These are phyloP conservation scores for Cairina moschata DNA, from an alignment of 2,113 vertebrate genomes.

Conservation along the genomic window DNA sequence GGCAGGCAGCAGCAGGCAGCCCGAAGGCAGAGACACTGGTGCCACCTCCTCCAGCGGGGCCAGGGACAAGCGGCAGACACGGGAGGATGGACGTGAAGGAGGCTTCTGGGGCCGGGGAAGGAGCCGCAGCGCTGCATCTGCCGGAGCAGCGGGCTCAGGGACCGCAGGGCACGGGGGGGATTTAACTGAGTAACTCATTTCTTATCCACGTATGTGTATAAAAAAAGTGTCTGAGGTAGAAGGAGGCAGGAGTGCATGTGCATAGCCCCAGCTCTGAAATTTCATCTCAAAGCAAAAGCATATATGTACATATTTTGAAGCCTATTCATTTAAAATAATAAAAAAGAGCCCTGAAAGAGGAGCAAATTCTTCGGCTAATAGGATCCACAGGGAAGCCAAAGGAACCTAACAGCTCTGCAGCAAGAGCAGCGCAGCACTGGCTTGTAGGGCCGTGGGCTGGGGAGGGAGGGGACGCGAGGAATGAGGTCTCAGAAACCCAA, in stretches of 20 bases:
- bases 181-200: not conserved
- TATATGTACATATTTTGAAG: conserved; percentile 2
- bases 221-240: not conserved
- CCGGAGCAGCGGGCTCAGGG: not conserved
- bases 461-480: not conserved
- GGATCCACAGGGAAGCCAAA: conserved; percentile 60
- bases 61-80: not conserved
- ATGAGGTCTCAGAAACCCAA: not conserved
- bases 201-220: not conserved
- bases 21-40: not conserved
- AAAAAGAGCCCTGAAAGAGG: conserved; percentile 25
- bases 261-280: not conserved
- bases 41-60: not conserved
- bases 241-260: not conserved
- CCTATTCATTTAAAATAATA: conserved; percentile 44
- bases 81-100: not conserved
- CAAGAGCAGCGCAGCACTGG: not conserved
- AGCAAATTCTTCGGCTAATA: conserved; percentile 56
- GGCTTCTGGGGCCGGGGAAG: not conserved
- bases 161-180: not conserved
- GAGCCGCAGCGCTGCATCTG: not conserved
- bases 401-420: conserved; percentile 25
- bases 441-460: not conserved
- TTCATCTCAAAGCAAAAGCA: not conserved
- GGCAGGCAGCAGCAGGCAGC: not conserved